Percentiles rank a stretch among this genome's conserved stretches.
These are phyloP conservation scores for Caenorhabditis brenneri DNA, from an alignment of 1,140 invertebrate species.

Conservation along the genomic window DNA sequence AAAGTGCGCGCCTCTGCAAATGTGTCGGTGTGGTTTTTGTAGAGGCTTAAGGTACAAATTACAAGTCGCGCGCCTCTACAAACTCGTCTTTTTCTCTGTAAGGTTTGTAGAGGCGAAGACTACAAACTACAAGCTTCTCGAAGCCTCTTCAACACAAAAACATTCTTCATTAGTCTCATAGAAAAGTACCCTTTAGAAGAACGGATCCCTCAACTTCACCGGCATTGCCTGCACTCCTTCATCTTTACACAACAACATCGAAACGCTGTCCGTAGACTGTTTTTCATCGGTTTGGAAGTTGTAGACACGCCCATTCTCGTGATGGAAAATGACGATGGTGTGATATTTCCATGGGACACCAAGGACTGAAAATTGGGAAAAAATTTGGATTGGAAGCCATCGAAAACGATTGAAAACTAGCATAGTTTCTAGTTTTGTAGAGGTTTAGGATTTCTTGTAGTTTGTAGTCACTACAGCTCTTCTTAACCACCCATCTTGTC, in stretches of 20 bases:
- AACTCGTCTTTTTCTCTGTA: too few relatives aligned
- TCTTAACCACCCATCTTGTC: too few relatives aligned
- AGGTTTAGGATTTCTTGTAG: neutral
- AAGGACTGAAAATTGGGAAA: neutral
- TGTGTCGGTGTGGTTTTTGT: too few relatives aligned
- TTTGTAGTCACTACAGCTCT: neutral
- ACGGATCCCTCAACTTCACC: neutral
- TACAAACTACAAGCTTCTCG: neutral
- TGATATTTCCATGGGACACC: neutral
- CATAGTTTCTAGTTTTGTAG: neutral
- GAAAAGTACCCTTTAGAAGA: too few relatives aligned
- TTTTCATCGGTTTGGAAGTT: neutral
- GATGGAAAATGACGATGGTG: neutral
- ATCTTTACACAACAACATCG: neutral
- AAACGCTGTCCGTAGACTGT: neutral
- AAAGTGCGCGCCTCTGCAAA: too few relatives aligned
- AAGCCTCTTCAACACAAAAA: too few relatives aligned
- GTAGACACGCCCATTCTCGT: constrained; percentile 7
- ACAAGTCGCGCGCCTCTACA: too few relatives aligned
- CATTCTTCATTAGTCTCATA: too few relatives aligned
- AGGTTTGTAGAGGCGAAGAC: neutral
- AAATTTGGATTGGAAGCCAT: neutral
- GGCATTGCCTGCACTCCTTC: neutral
- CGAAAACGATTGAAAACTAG: neutral
- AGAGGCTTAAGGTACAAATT: too few relatives aligned